These are phyloP conservation scores for Branchellion lobata DNA, from an alignment of 2,888 invertebrate species.

Conservation along the genomic window DNA sequence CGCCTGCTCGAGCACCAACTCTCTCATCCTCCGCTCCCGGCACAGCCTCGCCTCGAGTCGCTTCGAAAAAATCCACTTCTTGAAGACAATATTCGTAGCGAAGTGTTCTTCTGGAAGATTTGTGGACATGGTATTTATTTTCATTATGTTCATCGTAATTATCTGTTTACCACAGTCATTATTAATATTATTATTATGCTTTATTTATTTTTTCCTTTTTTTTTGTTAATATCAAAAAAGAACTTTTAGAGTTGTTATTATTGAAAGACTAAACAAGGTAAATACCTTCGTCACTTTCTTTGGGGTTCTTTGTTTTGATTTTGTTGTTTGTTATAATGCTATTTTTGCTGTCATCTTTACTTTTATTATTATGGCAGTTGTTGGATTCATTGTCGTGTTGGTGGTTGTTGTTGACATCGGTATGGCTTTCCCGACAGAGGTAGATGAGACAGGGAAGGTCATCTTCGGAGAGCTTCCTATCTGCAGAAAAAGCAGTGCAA, in stretches of 20 bases:
- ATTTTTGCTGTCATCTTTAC: no score
- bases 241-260: no score
- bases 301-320: no score
- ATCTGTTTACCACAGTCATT: neutral
- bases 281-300: no score
- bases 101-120: slow-evolving; percentile 67
- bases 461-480: neutral
- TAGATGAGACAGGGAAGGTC: neutral
- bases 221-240: no score
- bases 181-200: neutral
- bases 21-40: slow-evolving; percentile 74
- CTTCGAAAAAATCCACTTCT: slow-evolving; percentile 63
- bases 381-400: no score
- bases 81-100: slow-evolving; percentile 79
- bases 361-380: no score
- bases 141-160: neutral
- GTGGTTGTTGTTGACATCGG: no score
- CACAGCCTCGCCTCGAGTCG: slow-evolving; percentile 56
- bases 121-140: no score
- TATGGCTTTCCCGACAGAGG: neutral
- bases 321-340: no score
- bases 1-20: slow-evolving; percentile 68
- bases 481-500: neutral
- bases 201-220: no score
- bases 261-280: no score